These are phyloP conservation scores for Chaitophorus viminalis DNA, from an alignment of 2,888 invertebrate genomes.

Conservation along the genomic window DNA sequence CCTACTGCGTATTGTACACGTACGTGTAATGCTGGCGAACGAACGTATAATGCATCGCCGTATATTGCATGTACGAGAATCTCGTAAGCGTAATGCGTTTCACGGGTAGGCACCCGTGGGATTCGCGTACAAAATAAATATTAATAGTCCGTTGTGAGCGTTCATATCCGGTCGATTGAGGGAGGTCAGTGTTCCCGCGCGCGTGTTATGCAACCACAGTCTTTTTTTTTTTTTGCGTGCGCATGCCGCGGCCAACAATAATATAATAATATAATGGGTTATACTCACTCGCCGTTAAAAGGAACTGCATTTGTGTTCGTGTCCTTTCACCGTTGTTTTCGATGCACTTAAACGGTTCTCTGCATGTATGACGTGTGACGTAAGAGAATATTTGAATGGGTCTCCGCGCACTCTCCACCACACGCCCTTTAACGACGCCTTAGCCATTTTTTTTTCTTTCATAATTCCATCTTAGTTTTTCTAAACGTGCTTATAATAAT, in stretches of 20 bases:
- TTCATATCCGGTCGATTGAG: conserved; percentile 58
- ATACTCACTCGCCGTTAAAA: not conserved
- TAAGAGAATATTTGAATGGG: not conserved
- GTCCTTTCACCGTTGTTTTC: conserved; percentile 5
- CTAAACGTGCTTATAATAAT: not conserved
- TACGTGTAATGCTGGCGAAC: too few species aligned
- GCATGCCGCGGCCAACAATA: not conserved
- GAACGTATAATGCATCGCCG: not conserved
- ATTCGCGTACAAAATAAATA: conserved; percentile 30
- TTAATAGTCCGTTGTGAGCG: conserved; percentile 49
- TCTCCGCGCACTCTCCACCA: not conserved
- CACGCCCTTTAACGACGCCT: not conserved
- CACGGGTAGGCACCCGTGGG: not conserved
- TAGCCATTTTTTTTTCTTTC: not conserved
- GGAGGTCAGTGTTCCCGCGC: conserved; percentile 58
- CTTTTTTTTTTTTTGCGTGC: conserved; percentile 5
- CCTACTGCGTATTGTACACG: too few species aligned
- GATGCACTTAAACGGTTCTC: not conserved
- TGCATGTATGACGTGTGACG: not conserved
- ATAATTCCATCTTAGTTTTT: not conserved
- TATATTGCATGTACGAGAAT: not conserved
- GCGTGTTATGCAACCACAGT: conserved; percentile 32
- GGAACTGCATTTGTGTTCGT: not conserved
- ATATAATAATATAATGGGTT: conserved; percentile 1
- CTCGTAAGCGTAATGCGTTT: conserved; percentile 22